Evolutionary conservation across 2,888 invertebrate species (phyloP), one percentile per base, ranked within the genome.

Genomic region (Caenorhabditis drosophilae): DNA sequence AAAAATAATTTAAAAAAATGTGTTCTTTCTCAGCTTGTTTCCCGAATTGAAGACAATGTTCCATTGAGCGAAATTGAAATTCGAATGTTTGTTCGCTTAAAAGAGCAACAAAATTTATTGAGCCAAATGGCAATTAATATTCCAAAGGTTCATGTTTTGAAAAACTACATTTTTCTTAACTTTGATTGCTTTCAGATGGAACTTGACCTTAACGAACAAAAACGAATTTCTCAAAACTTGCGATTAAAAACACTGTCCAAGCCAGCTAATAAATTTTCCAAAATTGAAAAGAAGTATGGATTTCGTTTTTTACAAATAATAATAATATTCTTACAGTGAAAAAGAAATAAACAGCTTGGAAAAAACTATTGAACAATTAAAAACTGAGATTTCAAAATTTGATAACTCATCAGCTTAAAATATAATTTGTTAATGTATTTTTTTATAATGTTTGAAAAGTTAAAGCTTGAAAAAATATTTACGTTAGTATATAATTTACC

Each of bases 41-140:
- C 42, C 16, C 53, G 63, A 4, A 45, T 54, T 16, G 63, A 63
- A 2, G 57, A 63, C n/a, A 63, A 63, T 27, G 53, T 49, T 18
- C 63, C 63, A 25, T 20, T 63, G 6, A 54, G 49, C 47, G 54
- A 63, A 31, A 50, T 42, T 31, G 63, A 63, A 40, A 23, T 38
- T 9, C 20, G 54, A 15, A 63, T 63, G 22, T 53, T 40, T 26
- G 53, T 58, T 16, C 20, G 58, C 18, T 42, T 63, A 15, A 45
- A 53, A 22, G 46, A 63, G 20, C 63, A 58, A 26, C 63, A 63
- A 25, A 57, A 58, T 25, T 49, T 54, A 16, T 35, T 47, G 15
- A 47, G 47, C 20, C 34, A 47, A 25, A 11, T 47, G 35, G 34
- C 47, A 2, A 16, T 47, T 31, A 35, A 4, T n/a, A 47, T 47